Base-by-base conservation (phyloP, 2,113 vertebrate genomes). In the Menura novaehollandiae region DNA sequence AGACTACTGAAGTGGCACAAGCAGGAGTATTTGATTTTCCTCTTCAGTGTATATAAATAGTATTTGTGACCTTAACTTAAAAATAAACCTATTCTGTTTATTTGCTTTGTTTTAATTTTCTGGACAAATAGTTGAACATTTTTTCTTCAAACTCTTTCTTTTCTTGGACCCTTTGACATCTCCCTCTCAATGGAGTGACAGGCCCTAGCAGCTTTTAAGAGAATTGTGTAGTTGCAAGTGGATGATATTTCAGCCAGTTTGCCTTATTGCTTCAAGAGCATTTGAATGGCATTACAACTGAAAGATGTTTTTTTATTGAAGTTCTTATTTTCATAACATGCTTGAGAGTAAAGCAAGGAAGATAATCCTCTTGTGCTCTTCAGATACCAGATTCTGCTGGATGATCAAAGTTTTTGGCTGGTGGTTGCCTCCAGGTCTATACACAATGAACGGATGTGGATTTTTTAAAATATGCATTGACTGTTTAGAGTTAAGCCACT, bases 361-460 rank as follows among this genome's bases (percentile, higher is more conserved):
- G 74, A 79, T 60, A 95, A 68, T 74, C 64, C 83, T 88, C 59
- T 74, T 74, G 76, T 60, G 76, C 60, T 85, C 47, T 84, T 93
- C 82, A 67, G 72, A 80, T 69, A 79, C 41, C 51, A 88, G 33
- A 56, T 83, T 68, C 51, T 94, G 24, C 53, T 73, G 39, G 30
- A 72, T 96, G 86, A 96, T 97, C 91, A 96, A 96, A 95, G 92
- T 79, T 89, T 89, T 94, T 87, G 62, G 7, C 33, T 94, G 73
- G 44, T 91, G 47, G 18, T 86, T 96, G 92, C 91, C 95, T 93
- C 52, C 51, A 91, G 95, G 76, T 83, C 30, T 62, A 23, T 84
- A 79, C 41, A 81, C 86, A 89, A 81, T 39, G 64, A 96, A 91
- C 95, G 94, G 93, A 92, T 96, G 91, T 64, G 59, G 74, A 26